phyloP scores from a whole-genome alignment of 2,888 invertebrate species.

The Amblyjoppa fuscipennis region DNA sequence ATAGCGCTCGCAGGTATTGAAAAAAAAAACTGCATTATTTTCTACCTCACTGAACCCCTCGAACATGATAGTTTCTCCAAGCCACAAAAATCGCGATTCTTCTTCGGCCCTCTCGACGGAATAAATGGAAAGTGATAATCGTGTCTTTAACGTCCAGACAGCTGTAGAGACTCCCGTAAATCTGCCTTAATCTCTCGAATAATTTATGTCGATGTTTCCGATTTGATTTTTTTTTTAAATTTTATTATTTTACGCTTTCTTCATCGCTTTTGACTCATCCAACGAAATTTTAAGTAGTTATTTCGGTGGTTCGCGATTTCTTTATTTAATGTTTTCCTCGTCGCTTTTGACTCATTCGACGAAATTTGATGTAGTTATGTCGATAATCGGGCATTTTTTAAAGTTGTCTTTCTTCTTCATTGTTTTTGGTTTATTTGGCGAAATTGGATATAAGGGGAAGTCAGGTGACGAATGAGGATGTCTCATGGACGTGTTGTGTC shows the following conservation, averaged over 20 bases:
- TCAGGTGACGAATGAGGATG: background rate
- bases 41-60: background rate
- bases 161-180: background rate
- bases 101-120: background rate
- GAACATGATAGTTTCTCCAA: background rate
- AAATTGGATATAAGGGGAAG: background rate
- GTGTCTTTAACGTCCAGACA: background rate
- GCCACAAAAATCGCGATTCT: constrained; percentile 14
- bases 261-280: background rate
- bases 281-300: background rate
- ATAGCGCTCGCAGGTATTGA: background rate
- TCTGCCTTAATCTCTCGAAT: background rate
- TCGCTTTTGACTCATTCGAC: too few relatives aligned
- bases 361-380: too few relatives aligned
- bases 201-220: background rate
- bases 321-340: too few relatives aligned
- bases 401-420: too few relatives aligned
- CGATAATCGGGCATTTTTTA: too few relatives aligned
- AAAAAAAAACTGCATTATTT: background rate
- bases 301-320: background rate
- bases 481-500: background rate
- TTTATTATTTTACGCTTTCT: background rate
- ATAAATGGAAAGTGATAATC: background rate
- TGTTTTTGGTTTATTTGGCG: background rate
- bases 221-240: background rate